Conservation (phyloP, 1,140 invertebrate genomes). For the Microvelia longipes region DNA sequence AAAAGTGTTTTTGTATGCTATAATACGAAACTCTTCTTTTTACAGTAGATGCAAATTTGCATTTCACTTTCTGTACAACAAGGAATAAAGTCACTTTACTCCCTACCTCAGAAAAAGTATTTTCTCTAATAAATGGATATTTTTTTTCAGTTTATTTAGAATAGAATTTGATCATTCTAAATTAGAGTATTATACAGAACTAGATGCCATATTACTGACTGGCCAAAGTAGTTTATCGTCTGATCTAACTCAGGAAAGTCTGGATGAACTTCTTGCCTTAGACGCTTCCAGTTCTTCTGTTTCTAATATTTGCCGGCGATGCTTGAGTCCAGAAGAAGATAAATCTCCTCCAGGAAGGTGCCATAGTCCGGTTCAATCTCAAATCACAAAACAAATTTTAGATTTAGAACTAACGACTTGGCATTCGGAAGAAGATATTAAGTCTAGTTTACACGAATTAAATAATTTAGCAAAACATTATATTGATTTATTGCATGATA, state of each 20-base stretch:
- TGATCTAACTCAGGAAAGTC: not conserved
- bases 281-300: not conserved
- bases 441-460: constrained; percentile 13
- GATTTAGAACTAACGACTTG: not conserved
- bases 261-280: not conserved
- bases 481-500: constrained; percentile 13
- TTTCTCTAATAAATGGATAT: not conserved
- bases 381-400: not conserved
- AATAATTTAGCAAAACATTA: constrained; percentile 13
- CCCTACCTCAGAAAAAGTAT: too few relatives aligned
- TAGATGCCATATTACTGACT: constrained; percentile 66
- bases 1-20: too few relatives aligned
- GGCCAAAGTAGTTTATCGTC: constrained; percentile 32
- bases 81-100: too few relatives aligned
- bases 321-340: constrained; percentile 5
- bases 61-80: too few relatives aligned
- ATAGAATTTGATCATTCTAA: constrained; percentile 70
- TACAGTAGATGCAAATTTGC: too few relatives aligned
- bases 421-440: constrained; percentile 14
- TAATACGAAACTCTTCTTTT: too few relatives aligned
- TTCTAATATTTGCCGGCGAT: not conserved
- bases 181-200: constrained; percentile 72
- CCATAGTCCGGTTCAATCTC: not conserved
- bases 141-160: constrained; percentile 40
- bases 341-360: not conserved